Percentiles rank a stretch among this genome's conserved stretches.
Conservation (phyloP, 2,797 vertebrate genomes). For the Setipinna tenuifilis region DNA sequence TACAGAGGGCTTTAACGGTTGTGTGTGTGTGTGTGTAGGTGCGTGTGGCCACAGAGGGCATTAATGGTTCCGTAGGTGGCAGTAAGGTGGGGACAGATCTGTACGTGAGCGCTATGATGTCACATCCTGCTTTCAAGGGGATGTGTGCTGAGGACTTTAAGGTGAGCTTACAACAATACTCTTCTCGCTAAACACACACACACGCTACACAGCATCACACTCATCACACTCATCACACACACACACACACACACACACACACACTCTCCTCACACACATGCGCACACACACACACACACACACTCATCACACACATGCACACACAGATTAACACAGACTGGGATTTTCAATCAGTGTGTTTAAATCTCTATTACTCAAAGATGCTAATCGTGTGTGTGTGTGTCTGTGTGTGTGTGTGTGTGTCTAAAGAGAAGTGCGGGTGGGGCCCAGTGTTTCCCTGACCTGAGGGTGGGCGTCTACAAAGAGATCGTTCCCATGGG, state of each 20-base stretch:
- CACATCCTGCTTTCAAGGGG: conserved; percentile 81
- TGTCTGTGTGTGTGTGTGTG: not conserved
- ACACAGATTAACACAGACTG: too few species aligned
- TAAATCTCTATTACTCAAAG: too few species aligned
- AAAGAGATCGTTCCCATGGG: conserved; percentile 97
- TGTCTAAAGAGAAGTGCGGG: conserved; percentile 84
- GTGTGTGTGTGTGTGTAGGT: conserved; percentile 73
- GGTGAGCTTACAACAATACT: conserved; percentile 75
- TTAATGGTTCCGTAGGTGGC: conserved; percentile 95
- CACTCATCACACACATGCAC: too few species aligned
- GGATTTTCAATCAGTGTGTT: too few species aligned
- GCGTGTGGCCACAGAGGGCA: conserved; percentile 89
- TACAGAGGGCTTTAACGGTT: not conserved
- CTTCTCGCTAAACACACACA: not conserved
- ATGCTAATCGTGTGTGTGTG: conserved; percentile 22
- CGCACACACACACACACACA: not conserved
- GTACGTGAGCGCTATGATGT: conserved; percentile 85
- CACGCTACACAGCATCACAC: not conserved
- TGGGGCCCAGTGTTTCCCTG: conserved; percentile 87
- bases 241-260: not conserved
- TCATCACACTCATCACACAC: not conserved
- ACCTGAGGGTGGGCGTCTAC: conserved; percentile 87
- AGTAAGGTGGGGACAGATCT: conserved; percentile 80
- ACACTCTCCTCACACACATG: not conserved
- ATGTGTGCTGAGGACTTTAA: conserved; percentile 90